Evolutionary conservation across 2,113 vertebrate species (phyloP).

Genomic region (Stomatorhinus ivindoensis): DNA sequence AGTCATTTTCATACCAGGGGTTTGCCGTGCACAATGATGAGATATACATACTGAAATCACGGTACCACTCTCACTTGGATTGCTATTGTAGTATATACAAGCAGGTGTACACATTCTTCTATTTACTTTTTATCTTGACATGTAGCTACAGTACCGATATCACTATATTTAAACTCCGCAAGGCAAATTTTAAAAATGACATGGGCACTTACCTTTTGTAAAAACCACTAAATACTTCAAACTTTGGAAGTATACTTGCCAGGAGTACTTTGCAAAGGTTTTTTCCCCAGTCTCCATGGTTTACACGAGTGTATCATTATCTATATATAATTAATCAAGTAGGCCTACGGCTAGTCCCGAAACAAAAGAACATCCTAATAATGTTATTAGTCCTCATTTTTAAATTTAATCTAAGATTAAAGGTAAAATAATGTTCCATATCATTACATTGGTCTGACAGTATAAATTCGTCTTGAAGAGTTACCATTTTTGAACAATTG

Average conservation of each 20-base stretch:
- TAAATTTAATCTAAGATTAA: too few species aligned
- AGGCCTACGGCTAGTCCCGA: too few species aligned
- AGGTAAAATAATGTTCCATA: too few species aligned
- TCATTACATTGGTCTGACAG: too few species aligned
- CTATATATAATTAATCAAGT: too few species aligned
- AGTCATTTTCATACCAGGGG: neutral
- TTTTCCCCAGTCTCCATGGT: too few species aligned
- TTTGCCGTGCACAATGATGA: neutral
- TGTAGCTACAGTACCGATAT: neutral
- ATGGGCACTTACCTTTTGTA: neutral
- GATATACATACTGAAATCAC: neutral
- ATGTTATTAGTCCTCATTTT: too few species aligned
- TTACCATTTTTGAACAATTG: neutral
- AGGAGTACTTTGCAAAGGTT: neutral
- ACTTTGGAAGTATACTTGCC: neutral
- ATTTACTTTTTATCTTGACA: neutral
- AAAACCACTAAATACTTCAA: neutral
- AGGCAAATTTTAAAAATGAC: neutral
- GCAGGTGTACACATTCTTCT: neutral
- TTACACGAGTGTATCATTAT: too few species aligned
- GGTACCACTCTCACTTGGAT: neutral
- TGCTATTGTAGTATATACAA: neutral
- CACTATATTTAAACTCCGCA: neutral
- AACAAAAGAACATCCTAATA: too few species aligned
- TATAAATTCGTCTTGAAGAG: too few species aligned